Conservation (phyloP, 53 echinoderm and acorn worm genomes). For the Stichopus horrens region DNA sequence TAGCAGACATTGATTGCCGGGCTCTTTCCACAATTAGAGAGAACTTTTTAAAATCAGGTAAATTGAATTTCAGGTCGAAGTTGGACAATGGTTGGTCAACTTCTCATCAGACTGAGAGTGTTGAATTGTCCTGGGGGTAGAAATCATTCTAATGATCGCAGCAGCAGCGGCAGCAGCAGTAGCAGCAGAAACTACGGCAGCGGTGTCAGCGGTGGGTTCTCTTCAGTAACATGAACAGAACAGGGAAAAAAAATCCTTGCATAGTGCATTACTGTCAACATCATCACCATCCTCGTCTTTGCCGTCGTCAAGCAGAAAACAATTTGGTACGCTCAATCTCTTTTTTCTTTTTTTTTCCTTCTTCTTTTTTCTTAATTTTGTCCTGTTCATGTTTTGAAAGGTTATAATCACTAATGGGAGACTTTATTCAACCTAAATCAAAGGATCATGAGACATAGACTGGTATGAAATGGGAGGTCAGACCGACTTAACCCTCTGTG, state of each 20-base stretch:
- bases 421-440: too few relatives aligned
- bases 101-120: constrained; percentile 38
- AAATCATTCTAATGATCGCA: constrained; percentile 7
- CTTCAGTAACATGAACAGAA: background rate
- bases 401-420: background rate
- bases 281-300: background rate
- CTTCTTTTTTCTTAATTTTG: background rate
- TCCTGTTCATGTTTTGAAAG: background rate
- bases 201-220: constrained; percentile 6
- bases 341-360: background rate
- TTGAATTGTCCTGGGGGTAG: constrained; percentile 6
- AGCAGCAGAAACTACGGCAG: background rate
- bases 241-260: background rate
- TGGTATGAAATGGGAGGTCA: too few relatives aligned
- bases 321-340: background rate
- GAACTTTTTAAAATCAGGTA: constrained; percentile 29
- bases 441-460: too few relatives aligned
- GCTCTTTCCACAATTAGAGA: constrained; percentile 36
- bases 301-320: background rate
- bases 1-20: constrained; percentile 28
- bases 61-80: constrained; percentile 23
- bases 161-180: background rate
- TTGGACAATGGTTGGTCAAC: constrained; percentile 41
- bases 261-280: background rate
- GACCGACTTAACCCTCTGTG: too few relatives aligned